phyloP scores from a whole-genome alignment of 2,113 vertebrate genomes.

The Tinamus guttatus region DNA sequence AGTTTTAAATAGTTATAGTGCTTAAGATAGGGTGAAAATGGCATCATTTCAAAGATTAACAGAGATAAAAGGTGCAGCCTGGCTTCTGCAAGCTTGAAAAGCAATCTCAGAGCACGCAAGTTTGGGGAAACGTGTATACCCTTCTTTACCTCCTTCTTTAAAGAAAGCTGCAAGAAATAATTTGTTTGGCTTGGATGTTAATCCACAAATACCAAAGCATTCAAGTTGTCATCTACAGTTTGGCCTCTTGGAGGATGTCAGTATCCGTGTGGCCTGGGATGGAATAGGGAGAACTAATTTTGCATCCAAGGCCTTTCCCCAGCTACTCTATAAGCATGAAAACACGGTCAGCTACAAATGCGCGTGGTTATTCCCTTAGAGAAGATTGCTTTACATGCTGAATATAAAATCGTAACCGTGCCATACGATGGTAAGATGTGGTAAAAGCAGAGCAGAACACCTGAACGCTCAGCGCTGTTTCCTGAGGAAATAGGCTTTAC shows the following conservation, averaged over 20 bases:
- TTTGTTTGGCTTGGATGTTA: background rate
- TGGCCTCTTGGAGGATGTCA: background rate
- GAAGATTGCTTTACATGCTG: background rate
- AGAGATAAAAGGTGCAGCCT: background rate
- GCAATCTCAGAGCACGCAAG: background rate
- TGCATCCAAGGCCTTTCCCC: background rate
- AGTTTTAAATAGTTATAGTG: background rate
- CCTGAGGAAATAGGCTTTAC: background rate
- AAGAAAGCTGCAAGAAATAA: background rate
- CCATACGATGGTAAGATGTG: slow-evolving; percentile 1
- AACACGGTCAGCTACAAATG: background rate
- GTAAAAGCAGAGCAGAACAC: background rate
- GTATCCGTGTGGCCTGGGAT: background rate
- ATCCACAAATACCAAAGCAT: background rate
- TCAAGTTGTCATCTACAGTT: background rate
- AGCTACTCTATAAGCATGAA: background rate
- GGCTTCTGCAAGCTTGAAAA: background rate
- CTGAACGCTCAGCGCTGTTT: background rate
- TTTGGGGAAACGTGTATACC: background rate
- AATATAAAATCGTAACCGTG: slow-evolving; percentile 18
- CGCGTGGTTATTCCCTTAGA: background rate
- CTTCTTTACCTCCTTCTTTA: background rate
- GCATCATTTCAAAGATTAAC: background rate
- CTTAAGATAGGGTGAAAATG: background rate
- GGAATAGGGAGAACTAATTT: background rate